A percentile compares a stretch with the other conserved stretches of the same genome.
Evolutionary conservation across 2,888 invertebrate species (phyloP).

Genomic region (Ochropleura leucogaster): DNA sequence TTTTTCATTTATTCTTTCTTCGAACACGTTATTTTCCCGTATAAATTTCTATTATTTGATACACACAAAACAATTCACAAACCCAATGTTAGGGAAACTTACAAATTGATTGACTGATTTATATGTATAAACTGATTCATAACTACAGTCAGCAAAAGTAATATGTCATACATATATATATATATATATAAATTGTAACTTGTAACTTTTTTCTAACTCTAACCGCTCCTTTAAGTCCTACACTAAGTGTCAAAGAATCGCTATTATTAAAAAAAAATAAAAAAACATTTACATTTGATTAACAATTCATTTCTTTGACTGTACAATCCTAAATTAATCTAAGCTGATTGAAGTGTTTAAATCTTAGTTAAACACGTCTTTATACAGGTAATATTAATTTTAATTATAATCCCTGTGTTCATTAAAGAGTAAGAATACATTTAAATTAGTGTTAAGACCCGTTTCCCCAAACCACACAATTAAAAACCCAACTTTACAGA

Average conservation of each 20-base stretch:
- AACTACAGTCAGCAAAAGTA: neutral
- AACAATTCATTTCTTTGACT: too few relatives aligned
- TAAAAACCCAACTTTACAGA: constrained; percentile 16
- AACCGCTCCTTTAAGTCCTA: neutral
- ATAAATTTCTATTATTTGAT: too few relatives aligned
- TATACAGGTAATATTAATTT: neutral
- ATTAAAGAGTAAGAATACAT: neutral
- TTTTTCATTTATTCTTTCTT: too few relatives aligned
- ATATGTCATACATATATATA: neutral
- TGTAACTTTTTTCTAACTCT: too few relatives aligned
- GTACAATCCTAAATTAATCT: neutral
- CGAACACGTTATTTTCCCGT: too few relatives aligned
- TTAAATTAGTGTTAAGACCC: neutral
- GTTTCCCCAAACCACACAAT: neutral
- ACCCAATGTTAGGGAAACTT: too few relatives aligned
- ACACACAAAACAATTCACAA: too few relatives aligned
- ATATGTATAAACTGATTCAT: neutral
- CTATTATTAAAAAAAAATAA: neutral
- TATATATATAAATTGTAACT: neutral
- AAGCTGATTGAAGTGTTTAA: too few relatives aligned
- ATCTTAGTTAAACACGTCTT: neutral
- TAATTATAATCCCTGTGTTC: neutral
- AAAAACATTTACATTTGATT: neutral
- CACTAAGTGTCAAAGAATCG: too few relatives aligned
- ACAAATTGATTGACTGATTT: neutral